phyloP scores from a whole-genome alignment of 2,888 invertebrate genomes.

The Microplitis manilae region DNA sequence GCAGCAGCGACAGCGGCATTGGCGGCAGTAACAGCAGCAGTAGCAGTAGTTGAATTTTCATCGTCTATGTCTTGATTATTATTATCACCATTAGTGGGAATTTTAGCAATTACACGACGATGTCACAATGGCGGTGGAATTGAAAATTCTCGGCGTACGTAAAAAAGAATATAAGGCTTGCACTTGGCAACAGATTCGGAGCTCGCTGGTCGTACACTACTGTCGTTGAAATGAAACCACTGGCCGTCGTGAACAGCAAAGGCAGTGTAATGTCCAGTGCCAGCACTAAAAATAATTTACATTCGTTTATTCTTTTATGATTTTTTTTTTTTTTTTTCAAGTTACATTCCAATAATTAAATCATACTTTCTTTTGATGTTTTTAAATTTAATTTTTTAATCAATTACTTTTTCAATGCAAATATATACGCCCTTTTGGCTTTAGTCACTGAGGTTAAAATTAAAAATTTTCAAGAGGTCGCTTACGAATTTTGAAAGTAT shows the following conservation, averaged over 20 bases:
- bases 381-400: neutral
- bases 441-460: no score
- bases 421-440: neutral
- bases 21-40: conserved; percentile 44
- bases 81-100: conserved; percentile 20
- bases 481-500: no score
- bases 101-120: conserved; percentile 49
- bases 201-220: conserved; percentile 82
- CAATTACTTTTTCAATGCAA: neutral
- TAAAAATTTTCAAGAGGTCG: no score
- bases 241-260: conserved; percentile 85
- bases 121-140: conserved; percentile 69
- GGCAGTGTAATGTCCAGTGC: conserved; percentile 89
- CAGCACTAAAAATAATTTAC: conserved; percentile 75
- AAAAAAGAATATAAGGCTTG: conserved; percentile 90
- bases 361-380: neutral
- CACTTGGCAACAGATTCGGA: conserved; percentile 80
- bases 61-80: conserved; percentile 51
- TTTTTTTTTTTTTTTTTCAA: neutral
- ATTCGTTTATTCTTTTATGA: neutral
- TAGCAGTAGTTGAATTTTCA: conserved; percentile 45
- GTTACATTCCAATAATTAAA: neutral
- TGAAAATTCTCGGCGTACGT: conserved; percentile 79
- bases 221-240: conserved; percentile 92
- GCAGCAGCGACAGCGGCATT: conserved; percentile 30